Conservation (phyloP, 2,888 invertebrate species). For the Gymnoscelis rufifasciata region DNA sequence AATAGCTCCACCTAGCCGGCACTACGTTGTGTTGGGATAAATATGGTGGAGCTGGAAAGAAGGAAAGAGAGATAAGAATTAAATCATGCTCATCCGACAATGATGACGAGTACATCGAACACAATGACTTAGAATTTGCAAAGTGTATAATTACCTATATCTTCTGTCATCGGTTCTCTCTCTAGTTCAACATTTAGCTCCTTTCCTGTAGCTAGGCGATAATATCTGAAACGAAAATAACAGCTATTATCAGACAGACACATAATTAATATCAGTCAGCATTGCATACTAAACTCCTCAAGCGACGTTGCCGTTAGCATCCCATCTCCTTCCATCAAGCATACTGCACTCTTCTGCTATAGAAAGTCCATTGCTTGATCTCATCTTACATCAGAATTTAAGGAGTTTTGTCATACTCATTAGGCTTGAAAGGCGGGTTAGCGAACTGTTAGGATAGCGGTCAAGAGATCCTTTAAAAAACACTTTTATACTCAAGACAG, state of each 20-base stretch:
- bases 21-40: slow-evolving; percentile 89
- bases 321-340: too few relatives aligned
- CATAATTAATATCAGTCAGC: too few relatives aligned
- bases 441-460: too few relatives aligned
- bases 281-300: background rate
- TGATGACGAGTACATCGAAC: background rate
- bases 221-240: slow-evolving; percentile 71
- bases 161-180: slow-evolving; percentile 82
- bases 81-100: slow-evolving; percentile 8
- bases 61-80: slow-evolving; percentile 30
- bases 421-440: too few relatives aligned
- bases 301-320: too few relatives aligned
- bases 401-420: too few relatives aligned
- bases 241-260: background rate
- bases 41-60: slow-evolving; percentile 86
- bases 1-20: slow-evolving; percentile 90
- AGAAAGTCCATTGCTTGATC: too few relatives aligned
- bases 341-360: too few relatives aligned
- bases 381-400: too few relatives aligned
- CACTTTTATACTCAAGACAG: too few relatives aligned
- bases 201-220: slow-evolving; percentile 80
- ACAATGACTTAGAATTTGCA: background rate
- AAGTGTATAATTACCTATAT: slow-evolving; percentile 66
- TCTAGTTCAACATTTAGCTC: slow-evolving; percentile 84
- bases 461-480: too few relatives aligned